phyloP scores from a whole-genome alignment of 2,888 invertebrate genomes.

The Ophonus ardosiacus region DNA sequence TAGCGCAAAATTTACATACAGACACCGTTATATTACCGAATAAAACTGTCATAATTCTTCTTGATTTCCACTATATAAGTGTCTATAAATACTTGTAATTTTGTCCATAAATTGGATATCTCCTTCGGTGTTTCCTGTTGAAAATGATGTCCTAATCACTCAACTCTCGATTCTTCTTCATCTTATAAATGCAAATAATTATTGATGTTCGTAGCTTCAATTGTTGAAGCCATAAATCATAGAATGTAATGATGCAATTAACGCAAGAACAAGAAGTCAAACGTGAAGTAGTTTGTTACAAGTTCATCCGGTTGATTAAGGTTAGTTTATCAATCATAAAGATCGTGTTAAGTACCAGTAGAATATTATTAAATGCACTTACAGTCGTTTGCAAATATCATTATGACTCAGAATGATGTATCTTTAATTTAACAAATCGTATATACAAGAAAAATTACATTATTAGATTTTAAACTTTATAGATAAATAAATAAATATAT shows the following conservation, averaged over 20 bases:
- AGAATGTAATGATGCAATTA: slow-evolving; percentile 40
- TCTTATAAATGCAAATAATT: slow-evolving; percentile 1
- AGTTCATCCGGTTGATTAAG: slow-evolving; percentile 41
- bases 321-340: slow-evolving; percentile 9
- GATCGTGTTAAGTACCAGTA: not conserved
- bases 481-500: too few relatives aligned
- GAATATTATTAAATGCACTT: not conserved
- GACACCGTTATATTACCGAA: slow-evolving; percentile 8
- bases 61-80: not conserved
- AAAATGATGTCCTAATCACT: slow-evolving; percentile 2
- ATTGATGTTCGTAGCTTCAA: slow-evolving; percentile 13
- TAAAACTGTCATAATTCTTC: slow-evolving; percentile 13
- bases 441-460: not conserved
- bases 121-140: not conserved
- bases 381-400: not conserved
- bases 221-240: slow-evolving; percentile 36
- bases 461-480: too few relatives aligned
- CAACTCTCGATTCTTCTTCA: not conserved
- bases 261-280: slow-evolving; percentile 26
- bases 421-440: not conserved
- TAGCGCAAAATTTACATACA: slow-evolving; percentile 30
- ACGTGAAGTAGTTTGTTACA: slow-evolving; percentile 14
- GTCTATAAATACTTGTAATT: not conserved
- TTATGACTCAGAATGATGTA: not conserved
- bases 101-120: not conserved